Evolutionary conservation across 2,113 vertebrate genomes (phyloP).

Genomic region (Sapayoa aenigma): DNA sequence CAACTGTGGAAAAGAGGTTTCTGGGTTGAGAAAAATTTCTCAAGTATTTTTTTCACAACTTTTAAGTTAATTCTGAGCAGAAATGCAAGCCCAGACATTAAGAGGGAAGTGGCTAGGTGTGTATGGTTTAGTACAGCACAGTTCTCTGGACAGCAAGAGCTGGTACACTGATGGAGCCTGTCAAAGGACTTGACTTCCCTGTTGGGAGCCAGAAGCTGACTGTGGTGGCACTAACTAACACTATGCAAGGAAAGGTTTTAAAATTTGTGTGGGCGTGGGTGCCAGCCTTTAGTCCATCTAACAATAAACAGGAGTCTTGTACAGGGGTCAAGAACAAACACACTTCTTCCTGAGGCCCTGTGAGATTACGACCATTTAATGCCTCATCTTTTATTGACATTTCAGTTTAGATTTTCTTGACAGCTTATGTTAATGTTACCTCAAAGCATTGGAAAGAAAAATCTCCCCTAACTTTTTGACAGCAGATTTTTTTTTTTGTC

Average conservation of each 20-base stretch:
- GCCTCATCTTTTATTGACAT: neutral
- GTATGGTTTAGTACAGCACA: neutral
- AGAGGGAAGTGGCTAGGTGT: neutral
- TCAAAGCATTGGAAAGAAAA: neutral
- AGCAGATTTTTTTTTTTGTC: neutral
- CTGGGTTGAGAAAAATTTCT: neutral
- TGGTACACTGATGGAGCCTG: neutral
- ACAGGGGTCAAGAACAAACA: neutral
- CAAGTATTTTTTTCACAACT: neutral
- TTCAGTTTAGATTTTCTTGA: neutral
- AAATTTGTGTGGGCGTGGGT: neutral
- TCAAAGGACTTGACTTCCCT: neutral
- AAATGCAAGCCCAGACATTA: neutral
- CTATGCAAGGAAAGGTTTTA: neutral
- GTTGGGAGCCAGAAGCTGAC: neutral
- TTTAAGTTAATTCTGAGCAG: neutral
- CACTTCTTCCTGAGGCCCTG: neutral
- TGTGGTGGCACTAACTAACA: neutral
- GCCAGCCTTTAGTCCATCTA: neutral
- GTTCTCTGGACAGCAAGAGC: neutral
- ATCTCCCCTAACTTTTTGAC: neutral
- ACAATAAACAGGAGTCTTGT: neutral
- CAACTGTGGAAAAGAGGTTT: neutral
- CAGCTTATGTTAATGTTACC: neutral
- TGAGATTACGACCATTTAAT: neutral